Conservation (phyloP, 2,797 vertebrate genomes). For the Mus caroli region DNA sequence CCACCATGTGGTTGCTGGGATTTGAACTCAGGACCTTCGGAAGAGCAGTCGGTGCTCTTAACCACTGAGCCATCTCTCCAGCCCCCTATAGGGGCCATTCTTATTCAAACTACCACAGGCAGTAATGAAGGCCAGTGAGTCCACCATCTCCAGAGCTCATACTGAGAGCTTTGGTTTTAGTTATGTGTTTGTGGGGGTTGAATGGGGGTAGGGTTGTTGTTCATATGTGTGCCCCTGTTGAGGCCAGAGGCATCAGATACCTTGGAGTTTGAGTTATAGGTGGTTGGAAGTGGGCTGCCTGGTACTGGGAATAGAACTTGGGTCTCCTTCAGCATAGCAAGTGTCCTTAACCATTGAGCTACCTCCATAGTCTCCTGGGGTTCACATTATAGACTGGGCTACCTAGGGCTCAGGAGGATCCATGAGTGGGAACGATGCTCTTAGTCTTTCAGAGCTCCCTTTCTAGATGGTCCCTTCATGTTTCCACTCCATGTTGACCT, state of each 20-base stretch:
- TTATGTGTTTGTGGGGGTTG: background rate
- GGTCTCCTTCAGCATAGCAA: too few species aligned
- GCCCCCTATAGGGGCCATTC: background rate
- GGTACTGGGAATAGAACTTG: background rate
- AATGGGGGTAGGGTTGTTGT: background rate
- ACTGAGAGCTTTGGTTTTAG: background rate
- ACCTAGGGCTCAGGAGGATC: background rate
- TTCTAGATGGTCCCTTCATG: background rate
- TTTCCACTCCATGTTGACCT: background rate
- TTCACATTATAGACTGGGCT: background rate
- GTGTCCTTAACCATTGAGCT: background rate
- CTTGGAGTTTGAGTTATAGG: background rate
- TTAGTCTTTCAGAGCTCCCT: background rate
- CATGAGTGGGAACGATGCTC: background rate
- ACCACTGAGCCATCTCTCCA: too few species aligned
- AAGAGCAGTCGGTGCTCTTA: too few species aligned
- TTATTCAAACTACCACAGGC: background rate
- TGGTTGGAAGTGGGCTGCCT: background rate
- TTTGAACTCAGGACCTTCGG: too few species aligned
- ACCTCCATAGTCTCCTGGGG: background rate
- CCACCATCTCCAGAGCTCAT: background rate
- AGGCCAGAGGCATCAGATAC: background rate
- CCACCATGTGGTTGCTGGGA: too few species aligned
- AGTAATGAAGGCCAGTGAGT: background rate
- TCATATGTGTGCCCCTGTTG: background rate